A percentile compares a stretch with the other conserved stretches of the same genome.
Conservation (phyloP, 2,888 invertebrate species). For the Pandemis heparana region DNA sequence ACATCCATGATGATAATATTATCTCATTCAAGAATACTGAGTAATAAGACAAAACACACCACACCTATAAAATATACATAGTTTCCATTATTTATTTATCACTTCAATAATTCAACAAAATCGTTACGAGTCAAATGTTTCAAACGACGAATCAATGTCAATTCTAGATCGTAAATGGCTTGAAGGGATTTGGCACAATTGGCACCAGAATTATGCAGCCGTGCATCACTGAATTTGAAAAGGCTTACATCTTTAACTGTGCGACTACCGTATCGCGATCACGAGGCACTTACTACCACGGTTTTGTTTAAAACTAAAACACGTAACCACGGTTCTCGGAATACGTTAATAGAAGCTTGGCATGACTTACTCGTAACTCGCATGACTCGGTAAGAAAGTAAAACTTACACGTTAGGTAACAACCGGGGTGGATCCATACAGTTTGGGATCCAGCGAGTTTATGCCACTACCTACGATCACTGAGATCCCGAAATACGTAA, state of each 20-base stretch:
- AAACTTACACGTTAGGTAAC: constrained; percentile 5
- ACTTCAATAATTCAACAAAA: not conserved
- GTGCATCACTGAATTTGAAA: not conserved
- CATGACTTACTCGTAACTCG: not conserved
- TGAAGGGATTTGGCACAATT: not conserved
- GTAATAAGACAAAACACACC: too few relatives aligned
- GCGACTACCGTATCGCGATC: not conserved
- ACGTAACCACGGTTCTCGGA: not conserved
- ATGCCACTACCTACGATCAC: not conserved
- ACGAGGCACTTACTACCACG: not conserved
- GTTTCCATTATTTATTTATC: not conserved
- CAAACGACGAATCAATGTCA: not conserved
- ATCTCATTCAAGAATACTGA: too few relatives aligned
- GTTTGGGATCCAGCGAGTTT: not conserved
- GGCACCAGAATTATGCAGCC: not conserved
- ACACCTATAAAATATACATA: too few relatives aligned
- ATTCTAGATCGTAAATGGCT: not conserved
- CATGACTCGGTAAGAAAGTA: not conserved
- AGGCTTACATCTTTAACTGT: not conserved
- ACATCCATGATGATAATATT: too few relatives aligned
- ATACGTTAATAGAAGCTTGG: not conserved
- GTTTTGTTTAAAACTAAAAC: not conserved
- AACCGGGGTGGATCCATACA: not conserved
- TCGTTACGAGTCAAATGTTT: not conserved
- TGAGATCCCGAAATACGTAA: not conserved